Evolutionary conservation across 2,888 invertebrate species (phyloP).

Genomic region (Ellobium chinense): DNA sequence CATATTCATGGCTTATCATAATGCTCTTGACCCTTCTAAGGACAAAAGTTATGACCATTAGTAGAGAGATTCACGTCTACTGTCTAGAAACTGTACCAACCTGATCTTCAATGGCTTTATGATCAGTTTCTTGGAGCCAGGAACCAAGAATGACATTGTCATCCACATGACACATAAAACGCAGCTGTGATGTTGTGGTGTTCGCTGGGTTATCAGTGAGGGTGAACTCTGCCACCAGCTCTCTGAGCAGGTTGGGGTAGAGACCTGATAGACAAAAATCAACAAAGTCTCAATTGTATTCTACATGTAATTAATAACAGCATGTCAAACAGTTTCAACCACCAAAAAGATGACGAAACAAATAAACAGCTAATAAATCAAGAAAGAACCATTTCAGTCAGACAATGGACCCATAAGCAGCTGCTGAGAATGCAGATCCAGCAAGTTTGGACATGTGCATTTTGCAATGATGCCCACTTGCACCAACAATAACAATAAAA

Average conservation of each 20-base stretch:
- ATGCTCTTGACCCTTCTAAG: too few relatives aligned
- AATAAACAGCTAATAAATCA: too few relatives aligned
- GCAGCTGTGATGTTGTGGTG: constrained; percentile 90
- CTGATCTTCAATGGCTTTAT: constrained; percentile 97
- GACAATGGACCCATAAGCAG: too few relatives aligned
- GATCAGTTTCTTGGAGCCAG: constrained; percentile 97
- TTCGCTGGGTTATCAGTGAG: constrained; percentile 93
- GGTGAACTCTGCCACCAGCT: constrained; percentile 96
- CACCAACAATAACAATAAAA: too few relatives aligned
- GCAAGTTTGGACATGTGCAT: too few relatives aligned
- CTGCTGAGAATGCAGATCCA: too few relatives aligned
- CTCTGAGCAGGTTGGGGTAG: constrained; percentile 91
- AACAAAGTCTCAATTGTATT: background rate
- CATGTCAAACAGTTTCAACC: background rate
- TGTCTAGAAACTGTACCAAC: too few relatives aligned
- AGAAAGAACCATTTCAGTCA: too few relatives aligned
- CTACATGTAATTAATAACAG: background rate
- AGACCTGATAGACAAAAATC: constrained; percentile 65
- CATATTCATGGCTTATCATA: too few relatives aligned
- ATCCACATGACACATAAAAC: constrained; percentile 91
- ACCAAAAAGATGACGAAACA: background rate
- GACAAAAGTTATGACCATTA: too few relatives aligned
- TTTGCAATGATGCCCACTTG: too few relatives aligned
- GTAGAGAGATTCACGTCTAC: too few relatives aligned
- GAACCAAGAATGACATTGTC: constrained; percentile 95